Base-by-base conservation (phyloP, 2,113 vertebrate genomes). In the Pollimyrus isidori region DNA sequence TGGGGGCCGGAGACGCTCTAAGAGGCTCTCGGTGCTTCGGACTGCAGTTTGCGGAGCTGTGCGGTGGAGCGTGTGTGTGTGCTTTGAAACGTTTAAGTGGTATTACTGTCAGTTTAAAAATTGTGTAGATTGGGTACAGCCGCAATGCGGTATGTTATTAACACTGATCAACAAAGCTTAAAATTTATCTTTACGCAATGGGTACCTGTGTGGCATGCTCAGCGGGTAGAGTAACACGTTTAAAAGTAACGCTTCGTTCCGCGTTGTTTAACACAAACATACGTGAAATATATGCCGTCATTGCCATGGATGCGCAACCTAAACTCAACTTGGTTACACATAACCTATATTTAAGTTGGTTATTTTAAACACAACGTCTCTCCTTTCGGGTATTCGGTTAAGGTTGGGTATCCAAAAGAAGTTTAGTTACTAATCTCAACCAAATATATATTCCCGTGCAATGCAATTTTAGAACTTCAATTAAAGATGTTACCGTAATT, bases 121-220 rank as follows among this genome's bases (percentile, higher is more conserved):
- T 5, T 50, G 85, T 52, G 2, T 86, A 23, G 49, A 30, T 35
- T 86, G 17, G 45, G 21, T 23, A 21, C 10, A 84, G 39, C 82
- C 82, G 82, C 82, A 84, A 84, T 84, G 82, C 82, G 82, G 82
- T 46, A 84, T 84, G 82, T 84, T 46, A 46, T 84, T 46, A 84
- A n/a, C 45, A 46, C 82, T n/a, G 45, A 84, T 46, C 10, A 48
- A 84, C 82, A 23, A 48, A 46, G 39, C 42, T 46, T 46, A 84
- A 84, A 45, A 45, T 39, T 21, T 19, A 39, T 84, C 2, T n/a
- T 10, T 45, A 48, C 6, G 82, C 82, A 46, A 11, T 4, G 82
- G 45, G 39, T 21, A 48, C 45, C 82, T 13, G 62, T 13, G 62
- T 69, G 62, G 23, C 62, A 69, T 30, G 10, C n/a, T 69, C n/a